phyloP scores from a whole-genome alignment of 2,888 invertebrate species.

The Drosophila niveifrons region DNA sequence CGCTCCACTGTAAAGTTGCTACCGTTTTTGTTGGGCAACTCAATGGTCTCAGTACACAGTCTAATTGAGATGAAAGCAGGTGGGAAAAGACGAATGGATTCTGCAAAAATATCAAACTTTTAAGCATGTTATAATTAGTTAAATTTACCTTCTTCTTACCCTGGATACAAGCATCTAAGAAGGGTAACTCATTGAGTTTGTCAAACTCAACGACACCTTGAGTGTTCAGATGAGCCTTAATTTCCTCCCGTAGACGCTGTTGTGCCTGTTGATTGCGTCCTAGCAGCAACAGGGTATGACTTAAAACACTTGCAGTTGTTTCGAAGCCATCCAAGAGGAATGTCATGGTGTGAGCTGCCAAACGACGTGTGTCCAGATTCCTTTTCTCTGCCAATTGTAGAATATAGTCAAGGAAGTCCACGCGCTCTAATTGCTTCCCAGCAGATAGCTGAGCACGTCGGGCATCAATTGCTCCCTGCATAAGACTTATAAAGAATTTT shows the following conservation, averaged over 20 bases:
- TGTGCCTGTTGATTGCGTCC: conserved; percentile 72
- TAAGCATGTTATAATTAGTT: neutral
- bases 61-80: conserved; percentile 66
- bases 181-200: conserved; percentile 76
- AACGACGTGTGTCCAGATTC: conserved; percentile 56
- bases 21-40: conserved; percentile 74
- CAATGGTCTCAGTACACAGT: conserved; percentile 76
- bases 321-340: conserved; percentile 84
- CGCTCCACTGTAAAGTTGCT: conserved; percentile 60
- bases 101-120: conserved; percentile 42
- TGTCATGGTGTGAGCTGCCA: conserved; percentile 82
- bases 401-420: conserved; percentile 83
- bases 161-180: conserved; percentile 82
- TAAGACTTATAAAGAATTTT: conserved; percentile 71
- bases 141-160: conserved; percentile 62
- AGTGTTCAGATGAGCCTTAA: conserved; percentile 52
- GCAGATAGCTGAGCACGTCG: conserved; percentile 55
- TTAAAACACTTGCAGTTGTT: conserved; percentile 78
- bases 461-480: conserved; percentile 72
- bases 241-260: conserved; percentile 75
- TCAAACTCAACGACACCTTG: conserved; percentile 75
- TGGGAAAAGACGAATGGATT: conserved; percentile 79
- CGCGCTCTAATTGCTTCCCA: conserved; percentile 66
- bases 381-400: conserved; percentile 79
- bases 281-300: conserved; percentile 75